Base-by-base conservation (phyloP, 2,888 invertebrate genomes). In the Apotomis capreana region DNA sequence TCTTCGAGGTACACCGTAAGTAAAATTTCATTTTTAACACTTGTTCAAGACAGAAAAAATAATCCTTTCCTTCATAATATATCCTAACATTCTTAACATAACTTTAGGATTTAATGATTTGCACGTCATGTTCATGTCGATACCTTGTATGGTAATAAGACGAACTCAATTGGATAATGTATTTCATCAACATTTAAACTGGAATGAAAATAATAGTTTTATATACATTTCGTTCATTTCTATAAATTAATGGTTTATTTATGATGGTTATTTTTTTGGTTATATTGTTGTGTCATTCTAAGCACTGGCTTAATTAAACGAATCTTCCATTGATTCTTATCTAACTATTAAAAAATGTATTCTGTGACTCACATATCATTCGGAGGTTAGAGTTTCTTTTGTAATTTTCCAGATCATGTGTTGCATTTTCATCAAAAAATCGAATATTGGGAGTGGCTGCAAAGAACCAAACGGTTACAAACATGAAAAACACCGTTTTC, bases 1-100 rank as follows among this genome's bases (percentile, higher is more conserved):
- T 94, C 96, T 99, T 83, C 95, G 99, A 85, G 97, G 96, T 82
- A 99, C 99, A 79, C 99, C 99, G 99, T 99, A 95, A 99, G 99
- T 98, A 93, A 78, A 79, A 76, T 77, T 75, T 64, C 49, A 69
- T 69, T 71, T 65, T 49, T 26, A 26, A 2, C 46, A 12, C 71
- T 65, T 51, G 37, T 54, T 73, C 62, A 51, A 62, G 68, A 10
- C 46, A 5, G 12, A 8, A 44, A 44, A 67, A 76, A 70, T 52
- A 54, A 57, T 44, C 59, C 26, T 44, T 68, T 69, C 67, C 59
- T 68, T 76, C 74, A 68, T 76, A 61, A 72, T 69, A 40, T 51
- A 57, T 15, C 70, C 68, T 68, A 74, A 74, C 70, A 63, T 74
- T 70, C 54, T 51, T 40, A 9, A 15, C 9, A 36, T 8, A 15